Conservation (phyloP, 2,888 invertebrate species). For the Augochlorella aurata region DNA sequence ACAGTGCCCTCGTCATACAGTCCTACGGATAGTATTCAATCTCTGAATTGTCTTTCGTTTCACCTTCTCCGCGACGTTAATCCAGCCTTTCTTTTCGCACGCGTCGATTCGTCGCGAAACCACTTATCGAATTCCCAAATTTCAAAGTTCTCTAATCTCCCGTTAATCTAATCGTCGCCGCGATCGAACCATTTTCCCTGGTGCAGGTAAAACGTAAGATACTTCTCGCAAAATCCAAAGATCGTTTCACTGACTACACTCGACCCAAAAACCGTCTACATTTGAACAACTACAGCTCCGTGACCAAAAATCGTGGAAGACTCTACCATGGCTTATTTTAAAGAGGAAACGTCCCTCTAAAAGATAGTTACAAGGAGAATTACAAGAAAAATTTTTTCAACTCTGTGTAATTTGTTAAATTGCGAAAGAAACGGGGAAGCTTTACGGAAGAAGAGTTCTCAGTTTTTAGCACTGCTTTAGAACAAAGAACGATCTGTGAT, state of each 20-base stretch:
- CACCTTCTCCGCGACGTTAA: slow-evolving; percentile 57
- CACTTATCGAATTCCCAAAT: not conserved
- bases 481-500: no score
- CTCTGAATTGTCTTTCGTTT: slow-evolving; percentile 70
- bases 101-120: not conserved
- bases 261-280: no score
- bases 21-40: slow-evolving; percentile 77
- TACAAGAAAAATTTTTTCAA: no score
- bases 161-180: not conserved
- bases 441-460: no score
- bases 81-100: slow-evolving; percentile 20
- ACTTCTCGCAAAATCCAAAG: slow-evolving; percentile 4
- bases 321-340: no score
- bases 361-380: no score
- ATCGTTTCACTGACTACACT: not conserved
- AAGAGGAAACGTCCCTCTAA: no score
- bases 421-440: no score
- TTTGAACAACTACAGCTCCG: no score
- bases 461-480: no score
- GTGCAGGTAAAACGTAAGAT: slow-evolving; percentile 57
- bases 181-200: slow-evolving; percentile 23
- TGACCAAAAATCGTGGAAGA: no score
- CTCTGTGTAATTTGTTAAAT: no score
- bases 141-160: not conserved
- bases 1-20: slow-evolving; percentile 81